Conservation (phyloP, 1,140 invertebrate genomes). For the Tigriopus japonicus region DNA sequence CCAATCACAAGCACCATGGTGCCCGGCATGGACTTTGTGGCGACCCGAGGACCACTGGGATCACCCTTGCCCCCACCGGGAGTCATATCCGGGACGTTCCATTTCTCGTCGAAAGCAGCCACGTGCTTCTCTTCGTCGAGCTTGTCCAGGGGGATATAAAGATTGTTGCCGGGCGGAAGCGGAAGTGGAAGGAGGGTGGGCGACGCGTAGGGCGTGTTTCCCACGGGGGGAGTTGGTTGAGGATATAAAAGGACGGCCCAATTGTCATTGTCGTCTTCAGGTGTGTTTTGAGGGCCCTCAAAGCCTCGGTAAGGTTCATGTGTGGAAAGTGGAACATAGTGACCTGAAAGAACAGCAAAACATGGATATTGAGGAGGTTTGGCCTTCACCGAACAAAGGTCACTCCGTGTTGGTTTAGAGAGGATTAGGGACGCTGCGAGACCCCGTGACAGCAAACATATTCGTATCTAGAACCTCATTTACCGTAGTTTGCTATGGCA, state of each 20-base stretch:
- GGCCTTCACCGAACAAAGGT: too few species aligned
- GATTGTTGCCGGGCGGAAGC: not conserved
- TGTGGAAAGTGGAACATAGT: not conserved
- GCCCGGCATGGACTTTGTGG: conserved; percentile 5
- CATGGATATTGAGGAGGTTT: too few species aligned
- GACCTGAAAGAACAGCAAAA: not conserved
- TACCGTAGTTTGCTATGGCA: too few species aligned
- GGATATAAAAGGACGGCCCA: not conserved
- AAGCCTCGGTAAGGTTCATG: not conserved
- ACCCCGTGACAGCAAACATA: too few species aligned
- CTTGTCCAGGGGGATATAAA: not conserved
- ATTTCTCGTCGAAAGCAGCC: not conserved
- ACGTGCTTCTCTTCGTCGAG: not conserved
- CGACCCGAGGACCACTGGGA: not conserved
- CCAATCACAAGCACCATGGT: conserved; percentile 14
- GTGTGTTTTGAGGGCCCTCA: not conserved
- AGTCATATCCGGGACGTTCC: not conserved
- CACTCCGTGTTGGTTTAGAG: too few species aligned
- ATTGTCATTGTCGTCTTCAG: not conserved
- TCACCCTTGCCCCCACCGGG: not conserved
- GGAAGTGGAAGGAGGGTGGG: not conserved
- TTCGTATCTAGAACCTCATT: too few species aligned
- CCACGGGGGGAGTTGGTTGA: not conserved
- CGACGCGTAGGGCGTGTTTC: not conserved
- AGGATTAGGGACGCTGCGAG: too few species aligned